Conservation (phyloP, 2,888 invertebrate genomes). For the Herminia tarsipennalis region DNA sequence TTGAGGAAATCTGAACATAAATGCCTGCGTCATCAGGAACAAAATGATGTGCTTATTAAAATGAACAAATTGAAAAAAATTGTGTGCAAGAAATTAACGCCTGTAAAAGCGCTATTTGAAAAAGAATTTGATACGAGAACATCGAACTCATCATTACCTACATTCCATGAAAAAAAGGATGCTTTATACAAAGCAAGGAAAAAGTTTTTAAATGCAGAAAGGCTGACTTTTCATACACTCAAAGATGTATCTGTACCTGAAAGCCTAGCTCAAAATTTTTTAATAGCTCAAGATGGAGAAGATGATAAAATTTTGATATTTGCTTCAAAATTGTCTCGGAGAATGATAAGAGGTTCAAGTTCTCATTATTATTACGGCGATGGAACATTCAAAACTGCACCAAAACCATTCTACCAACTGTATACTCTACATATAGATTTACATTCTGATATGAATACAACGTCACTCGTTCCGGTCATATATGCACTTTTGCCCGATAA, state of each 20-base stretch:
- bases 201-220: too few species aligned
- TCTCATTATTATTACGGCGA: too few species aligned
- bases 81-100: constrained; percentile 8
- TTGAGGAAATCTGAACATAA: constrained; percentile 6
- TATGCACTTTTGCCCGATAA: too few species aligned
- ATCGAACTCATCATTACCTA: too few species aligned
- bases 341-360: constrained; percentile 12
- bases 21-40: constrained; percentile 6
- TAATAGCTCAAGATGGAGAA: constrained; percentile 12
- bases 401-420: too few species aligned
- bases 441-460: constrained; percentile 16
- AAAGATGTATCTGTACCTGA: too few species aligned
- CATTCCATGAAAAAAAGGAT: too few species aligned
- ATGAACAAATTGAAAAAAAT: constrained; percentile 12
- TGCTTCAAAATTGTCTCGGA: constrained; percentile 9
- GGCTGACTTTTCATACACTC: too few species aligned
- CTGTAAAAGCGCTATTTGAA: constrained; percentile 10
- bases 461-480: constrained; percentile 13
- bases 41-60: constrained; percentile 7
- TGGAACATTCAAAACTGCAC: too few species aligned
- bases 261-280: too few species aligned
- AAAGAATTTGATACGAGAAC: constrained; percentile 8
- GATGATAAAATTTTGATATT: constrained; percentile 14
- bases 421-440: too few species aligned
- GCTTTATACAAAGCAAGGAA: too few species aligned